A percentile compares a stretch with the other conserved stretches of the same genome.
Conservation (phyloP, 53 echinoderm and acorn worm genomes). For the Stichopus horrens region DNA sequence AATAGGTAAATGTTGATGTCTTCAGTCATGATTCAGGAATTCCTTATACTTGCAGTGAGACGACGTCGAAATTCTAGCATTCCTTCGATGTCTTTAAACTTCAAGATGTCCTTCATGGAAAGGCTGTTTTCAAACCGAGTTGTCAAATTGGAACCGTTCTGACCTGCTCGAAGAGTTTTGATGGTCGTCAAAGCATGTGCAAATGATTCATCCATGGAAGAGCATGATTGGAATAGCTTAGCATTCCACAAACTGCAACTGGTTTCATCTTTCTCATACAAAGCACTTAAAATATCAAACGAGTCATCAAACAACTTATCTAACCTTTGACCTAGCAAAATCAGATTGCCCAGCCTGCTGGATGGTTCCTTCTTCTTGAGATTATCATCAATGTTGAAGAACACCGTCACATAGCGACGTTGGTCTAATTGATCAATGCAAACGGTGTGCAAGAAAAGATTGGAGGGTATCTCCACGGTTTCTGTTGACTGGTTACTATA, state of each 20-base stretch:
- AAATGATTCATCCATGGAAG: constrained; percentile 77
- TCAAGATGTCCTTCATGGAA: constrained; percentile 81
- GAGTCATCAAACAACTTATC: constrained; percentile 54
- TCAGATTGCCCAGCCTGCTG: constrained; percentile 40
- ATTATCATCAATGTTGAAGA: constrained; percentile 75
- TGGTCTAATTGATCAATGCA: constrained; percentile 42
- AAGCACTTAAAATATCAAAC: neutral
- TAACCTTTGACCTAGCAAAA: constrained; percentile 62
- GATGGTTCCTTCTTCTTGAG: constrained; percentile 60
- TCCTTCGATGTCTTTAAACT: constrained; percentile 64
- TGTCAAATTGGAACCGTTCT: neutral
- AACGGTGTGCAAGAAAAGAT: constrained; percentile 80
- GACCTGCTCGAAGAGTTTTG: neutral
- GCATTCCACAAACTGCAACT: constrained; percentile 74
- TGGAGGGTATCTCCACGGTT: constrained; percentile 49
- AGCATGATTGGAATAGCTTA: constrained; percentile 66
- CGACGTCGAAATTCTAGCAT: constrained; percentile 63
- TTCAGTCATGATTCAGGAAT: neutral
- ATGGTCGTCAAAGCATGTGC: constrained; percentile 55
- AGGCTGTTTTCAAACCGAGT: constrained; percentile 41
- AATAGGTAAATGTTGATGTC: no score
- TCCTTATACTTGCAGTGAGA: neutral
- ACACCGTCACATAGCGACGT: constrained; percentile 68
- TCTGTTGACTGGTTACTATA: constrained; percentile 19
- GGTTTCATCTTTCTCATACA: constrained; percentile 52